Conservation (phyloP, 2,113 vertebrate genomes). For the Conger conger region DNA sequence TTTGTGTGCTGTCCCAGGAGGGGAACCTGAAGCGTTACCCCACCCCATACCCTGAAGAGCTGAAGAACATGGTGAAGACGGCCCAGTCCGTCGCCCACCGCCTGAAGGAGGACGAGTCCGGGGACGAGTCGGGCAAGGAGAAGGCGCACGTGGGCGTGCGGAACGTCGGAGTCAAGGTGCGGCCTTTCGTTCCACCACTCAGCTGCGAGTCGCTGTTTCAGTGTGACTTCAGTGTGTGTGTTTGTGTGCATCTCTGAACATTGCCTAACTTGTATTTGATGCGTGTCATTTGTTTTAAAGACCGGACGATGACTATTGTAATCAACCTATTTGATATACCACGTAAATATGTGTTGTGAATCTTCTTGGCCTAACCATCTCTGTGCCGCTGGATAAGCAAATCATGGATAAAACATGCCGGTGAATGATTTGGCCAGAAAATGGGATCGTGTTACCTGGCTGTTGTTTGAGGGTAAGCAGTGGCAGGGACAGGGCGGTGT, state of each 20-base stretch:
- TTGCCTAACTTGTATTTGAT: neutral
- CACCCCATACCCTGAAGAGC: conserved; percentile 94
- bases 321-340: no score
- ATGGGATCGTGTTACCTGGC: neutral
- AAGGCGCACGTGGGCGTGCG: conserved; percentile 81
- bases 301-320: neutral
- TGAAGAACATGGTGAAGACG: conserved; percentile 99
- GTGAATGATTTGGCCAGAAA: neutral
- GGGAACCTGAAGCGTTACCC: conserved; percentile 97
- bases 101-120: conserved; percentile 89
- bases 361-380: no score
- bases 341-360: no score
- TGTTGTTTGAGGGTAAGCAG: neutral
- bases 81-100: conserved; percentile 95
- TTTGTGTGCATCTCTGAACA: no score
- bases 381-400: no score
- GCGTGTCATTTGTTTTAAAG: neutral
- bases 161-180: conserved; percentile 86
- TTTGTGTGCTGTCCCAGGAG: conserved; percentile 69
- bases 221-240: no score
- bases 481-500: neutral
- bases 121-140: conserved; percentile 77
- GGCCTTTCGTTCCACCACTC: conserved; percentile 15
- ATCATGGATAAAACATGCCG: no score
- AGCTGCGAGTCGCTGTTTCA: neutral